Evolutionary conservation across 1,140 invertebrate species (phyloP), one percentile per base, ranked within the genome.

Genomic region (Drosophila sp.): DNA sequence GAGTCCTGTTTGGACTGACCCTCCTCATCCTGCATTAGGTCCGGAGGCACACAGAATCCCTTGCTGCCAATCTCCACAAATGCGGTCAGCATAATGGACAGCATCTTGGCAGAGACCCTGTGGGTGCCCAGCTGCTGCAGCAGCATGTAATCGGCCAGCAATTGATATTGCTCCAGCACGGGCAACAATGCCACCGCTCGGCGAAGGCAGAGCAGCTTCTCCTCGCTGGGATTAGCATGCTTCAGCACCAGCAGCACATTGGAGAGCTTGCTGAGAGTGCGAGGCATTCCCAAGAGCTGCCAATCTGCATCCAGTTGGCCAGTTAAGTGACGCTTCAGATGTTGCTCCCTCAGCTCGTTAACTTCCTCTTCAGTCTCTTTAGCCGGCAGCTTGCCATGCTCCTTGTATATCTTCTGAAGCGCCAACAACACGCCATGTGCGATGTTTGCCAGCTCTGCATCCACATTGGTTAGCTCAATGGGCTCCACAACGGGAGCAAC

Each of bases 1-100:
- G 94, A 93, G 7, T 93, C 90, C 41, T 94, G 93, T 32, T 94
- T 92, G 36, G 93, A 92, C 13, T 93, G 93, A 7, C 94, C 94
- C 64, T 94, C 94, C 86, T 96, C 94, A n/a, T 95, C 94, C 9
- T 94, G 90, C 78, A 94, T 92, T 3, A 96, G 92, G 86, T 98
- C 97, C 16, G 96, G 94, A 9, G 98, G 98, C 53, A 97, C 94
- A 89, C 98, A 99, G 92, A 99, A 99, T 43, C 99, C 99, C 93
- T 98, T 98, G 29, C 94, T 93, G 16, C 95, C 94, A 2, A 99
- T 93, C 67, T 98, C 96, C 0, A 95, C 94, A 89, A 99, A 99
- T 6, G 98, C 95, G 54, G 95, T 95, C 16, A 98, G 91, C 27
- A 99, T 93, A 1, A 98, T 94, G 4, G 96, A 96, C 6, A 96